Evolutionary conservation across 2,888 invertebrate species (phyloP).

Genomic region (Graphium colonna): DNA sequence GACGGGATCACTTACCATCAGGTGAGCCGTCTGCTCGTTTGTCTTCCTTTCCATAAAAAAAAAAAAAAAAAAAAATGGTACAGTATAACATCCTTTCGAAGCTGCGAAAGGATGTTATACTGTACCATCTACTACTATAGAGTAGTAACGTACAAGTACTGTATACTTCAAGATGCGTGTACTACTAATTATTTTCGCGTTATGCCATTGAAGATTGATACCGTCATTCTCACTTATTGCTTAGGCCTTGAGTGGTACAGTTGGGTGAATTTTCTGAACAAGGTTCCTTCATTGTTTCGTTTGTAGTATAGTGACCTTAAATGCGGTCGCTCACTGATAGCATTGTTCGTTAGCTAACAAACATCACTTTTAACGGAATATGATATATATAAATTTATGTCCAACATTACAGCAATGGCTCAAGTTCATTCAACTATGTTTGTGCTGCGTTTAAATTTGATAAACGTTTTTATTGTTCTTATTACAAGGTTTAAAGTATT

Average conservation of each 20-base stretch:
- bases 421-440: background rate
- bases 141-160: background rate
- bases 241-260: constrained; percentile 47
- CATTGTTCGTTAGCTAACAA: constrained; percentile 17
- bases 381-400: background rate
- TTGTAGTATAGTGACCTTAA: constrained; percentile 22
- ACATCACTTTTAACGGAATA: background rate
- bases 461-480: too few species aligned
- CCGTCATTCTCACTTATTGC: constrained; percentile 41
- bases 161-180: constrained; percentile 33
- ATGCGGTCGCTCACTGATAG: constrained; percentile 23
- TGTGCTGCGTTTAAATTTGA: too few species aligned
- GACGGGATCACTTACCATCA: too few species aligned
- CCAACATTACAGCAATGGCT: background rate
- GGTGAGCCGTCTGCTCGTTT: too few species aligned
- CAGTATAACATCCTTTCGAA: too few species aligned
- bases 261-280: constrained; percentile 44
- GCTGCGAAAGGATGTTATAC: too few species aligned
- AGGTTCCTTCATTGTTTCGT: constrained; percentile 34
- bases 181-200: constrained; percentile 44
- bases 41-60: too few species aligned
- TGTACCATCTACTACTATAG: too few species aligned
- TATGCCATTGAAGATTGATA: constrained; percentile 61
- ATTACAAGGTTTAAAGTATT: too few species aligned
- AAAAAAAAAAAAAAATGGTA: too few species aligned